Evolutionary conservation across 2,113 vertebrate species (phyloP), one percentile per base, ranked within the genome.

Genomic region (Ictidomys tridecemlineatus): DNA sequence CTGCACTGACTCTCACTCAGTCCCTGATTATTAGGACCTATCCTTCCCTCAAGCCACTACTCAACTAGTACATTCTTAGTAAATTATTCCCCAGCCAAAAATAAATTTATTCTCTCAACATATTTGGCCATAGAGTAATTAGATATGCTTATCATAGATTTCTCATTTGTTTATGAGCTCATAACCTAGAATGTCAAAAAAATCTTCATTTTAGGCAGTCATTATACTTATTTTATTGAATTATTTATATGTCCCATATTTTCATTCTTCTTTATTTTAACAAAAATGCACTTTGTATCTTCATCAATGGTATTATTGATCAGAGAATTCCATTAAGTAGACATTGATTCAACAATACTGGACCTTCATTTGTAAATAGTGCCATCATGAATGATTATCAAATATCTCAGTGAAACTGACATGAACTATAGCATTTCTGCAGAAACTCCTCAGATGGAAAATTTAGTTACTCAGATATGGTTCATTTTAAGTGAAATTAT

Each of bases 161-260:
- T 95, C 85, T 67, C 91, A 78, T 92, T 94, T 91, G 78, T 94
- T 96, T 96, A 92, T 22, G 28, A 91, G 32, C 58, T 79, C 69
- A 94, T 96, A 77, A 85, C 14, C 76, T 37, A 87, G 18, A 73
- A 4, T 70, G 48, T 94, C 77, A 95, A 92, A 91, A 91, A 96
- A 93, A 92, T 72, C 39, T 58, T 93, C 32, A 91, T 86, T 6
- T 92, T 97, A 88, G 65, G 37, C 70, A 87, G 28, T 45, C 53
- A 87, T 42, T 83, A 67, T 12, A 26, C 53, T 93, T 85, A 53
- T 67, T 85, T 96, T 72, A 91, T 74, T 93, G 65, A 85, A 89
- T 96, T 91, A 91, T 80, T 93, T 95, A 48, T 89, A 93, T 72
- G 26, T 85, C 65, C 20, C 42, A 58, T 77, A 95, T 93, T 91